Conservation (phyloP, 1,140 invertebrate species). For the Euura lappo region DNA sequence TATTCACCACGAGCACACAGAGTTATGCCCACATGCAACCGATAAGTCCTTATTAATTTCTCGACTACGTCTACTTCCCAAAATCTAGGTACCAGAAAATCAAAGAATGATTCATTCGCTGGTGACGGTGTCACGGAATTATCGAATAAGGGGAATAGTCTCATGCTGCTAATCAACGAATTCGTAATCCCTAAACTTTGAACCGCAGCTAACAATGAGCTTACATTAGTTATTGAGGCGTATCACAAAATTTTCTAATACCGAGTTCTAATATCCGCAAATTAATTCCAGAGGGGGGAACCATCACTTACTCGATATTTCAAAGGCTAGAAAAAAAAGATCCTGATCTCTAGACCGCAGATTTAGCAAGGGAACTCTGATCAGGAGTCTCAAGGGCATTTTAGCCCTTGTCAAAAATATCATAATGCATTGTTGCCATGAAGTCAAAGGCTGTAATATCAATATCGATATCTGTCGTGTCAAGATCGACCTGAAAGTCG, state of each 20-base stretch:
- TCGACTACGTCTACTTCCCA: neutral
- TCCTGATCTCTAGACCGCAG: neutral
- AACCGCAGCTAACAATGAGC: neutral
- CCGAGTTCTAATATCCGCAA: neutral
- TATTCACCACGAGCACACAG: neutral
- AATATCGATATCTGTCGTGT: neutral
- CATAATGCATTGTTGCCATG: neutral
- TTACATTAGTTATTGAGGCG: neutral
- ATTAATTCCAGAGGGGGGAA: no score
- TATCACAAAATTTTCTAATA: neutral
- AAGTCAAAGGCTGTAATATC: neutral
- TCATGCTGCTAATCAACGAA: neutral
- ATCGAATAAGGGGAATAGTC: neutral
- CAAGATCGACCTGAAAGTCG: no score
- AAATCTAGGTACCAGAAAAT: neutral
- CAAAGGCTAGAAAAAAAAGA: neutral
- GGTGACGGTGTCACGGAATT: neutral
- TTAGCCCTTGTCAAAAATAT: neutral
- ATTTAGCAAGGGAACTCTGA: neutral
- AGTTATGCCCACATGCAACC: neutral
- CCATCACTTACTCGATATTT: neutral
- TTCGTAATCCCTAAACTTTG: neutral
- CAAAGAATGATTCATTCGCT: neutral
- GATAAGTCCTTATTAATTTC: slow-evolving; percentile 16
- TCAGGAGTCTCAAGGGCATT: neutral